A percentile compares a stretch with the other conserved stretches of the same genome.
Evolutionary conservation across 2,888 invertebrate species (phyloP).

Genomic region (Atrina japonica): DNA sequence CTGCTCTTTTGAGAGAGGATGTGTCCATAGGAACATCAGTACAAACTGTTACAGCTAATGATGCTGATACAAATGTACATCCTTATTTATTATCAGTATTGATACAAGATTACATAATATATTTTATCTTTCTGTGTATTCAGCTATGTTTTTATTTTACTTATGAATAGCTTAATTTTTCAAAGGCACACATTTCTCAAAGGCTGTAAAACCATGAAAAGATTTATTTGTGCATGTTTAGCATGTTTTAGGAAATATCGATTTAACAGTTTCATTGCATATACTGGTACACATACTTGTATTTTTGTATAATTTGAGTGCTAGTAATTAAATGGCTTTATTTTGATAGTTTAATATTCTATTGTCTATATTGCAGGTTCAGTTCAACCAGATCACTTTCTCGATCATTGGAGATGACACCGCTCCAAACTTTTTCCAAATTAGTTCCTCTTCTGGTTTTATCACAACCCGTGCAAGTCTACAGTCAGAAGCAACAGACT

Average conservation of each 20-base stretch:
- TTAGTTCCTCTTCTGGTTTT: constrained; percentile 44
- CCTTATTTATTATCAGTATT: neutral
- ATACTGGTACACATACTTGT: too few species aligned
- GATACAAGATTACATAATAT: neutral
- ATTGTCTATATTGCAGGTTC: constrained; percentile 45
- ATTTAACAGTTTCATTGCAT: too few species aligned
- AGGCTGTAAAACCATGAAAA: too few species aligned
- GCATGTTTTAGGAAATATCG: too few species aligned
- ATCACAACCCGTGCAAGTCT: constrained; percentile 34
- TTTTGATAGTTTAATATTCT: too few species aligned
- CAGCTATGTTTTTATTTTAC: too few species aligned
- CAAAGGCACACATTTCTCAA: too few species aligned
- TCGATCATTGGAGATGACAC: constrained; percentile 74
- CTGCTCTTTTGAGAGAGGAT: constrained; percentile 54
- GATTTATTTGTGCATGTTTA: too few species aligned
- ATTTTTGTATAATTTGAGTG: too few species aligned
- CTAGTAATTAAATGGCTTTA: too few species aligned
- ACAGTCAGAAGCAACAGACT: constrained; percentile 40
- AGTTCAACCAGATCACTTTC: constrained; percentile 63
- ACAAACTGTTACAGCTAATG: constrained; percentile 58
- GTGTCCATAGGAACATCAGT: constrained; percentile 44
- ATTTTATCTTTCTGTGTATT: too few species aligned
- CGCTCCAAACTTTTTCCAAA: constrained; percentile 66
- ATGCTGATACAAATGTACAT: constrained; percentile 59
- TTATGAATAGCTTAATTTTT: too few species aligned